Base-by-base conservation (phyloP, 2,797 vertebrate genomes). In the Scyliorhinus canicula region DNA sequence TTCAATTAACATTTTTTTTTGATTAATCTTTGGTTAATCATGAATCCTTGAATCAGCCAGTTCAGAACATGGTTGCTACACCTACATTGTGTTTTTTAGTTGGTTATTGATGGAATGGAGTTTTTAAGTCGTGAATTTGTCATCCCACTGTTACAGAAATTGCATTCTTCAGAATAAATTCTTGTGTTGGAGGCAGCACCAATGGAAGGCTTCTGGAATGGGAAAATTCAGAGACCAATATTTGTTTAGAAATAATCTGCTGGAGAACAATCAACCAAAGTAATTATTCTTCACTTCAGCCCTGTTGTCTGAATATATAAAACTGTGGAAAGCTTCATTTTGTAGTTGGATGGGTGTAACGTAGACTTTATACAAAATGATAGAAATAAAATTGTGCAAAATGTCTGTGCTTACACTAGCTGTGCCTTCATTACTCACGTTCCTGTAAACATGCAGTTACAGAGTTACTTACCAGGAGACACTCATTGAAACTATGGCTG, bases 141-240 rank as follows among this genome's bases (percentile, higher is more conserved):
- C 97, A 97, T 97, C 98, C 98, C 97, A 98, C 98, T 97, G 98
- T 98, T 98, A 97, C 97, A 97, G 99, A 98, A 98, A 98, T 98
- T 98, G 98, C 98, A 96, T 99, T 99, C 97, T 98, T 97, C 98
- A 98, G 97, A 98, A 98, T 99, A 97, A 97, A 98, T 98, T 97
- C 97, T 98, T 97, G 97, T 98, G 97, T 98, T 98, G 97, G 98
- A 97, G 98, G 98, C 97, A 98, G 98, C 98, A 98, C 98, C 97
- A 98, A 97, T 98, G 97, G 97, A 98, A 96, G 96, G 97, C 97
- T 97, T 96, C 96, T 95, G 95, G 96, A 97, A 96, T 96, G 97
- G 95, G 96, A 65, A 97, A 97, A 96, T 95, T 82, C 69, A 95
- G 96, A 97, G 97, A 97, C 96, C 96, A 96, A 96, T 96, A 96